Evolutionary conservation across 2,888 invertebrate species (phyloP).

Genomic region (Cabera pusaria): DNA sequence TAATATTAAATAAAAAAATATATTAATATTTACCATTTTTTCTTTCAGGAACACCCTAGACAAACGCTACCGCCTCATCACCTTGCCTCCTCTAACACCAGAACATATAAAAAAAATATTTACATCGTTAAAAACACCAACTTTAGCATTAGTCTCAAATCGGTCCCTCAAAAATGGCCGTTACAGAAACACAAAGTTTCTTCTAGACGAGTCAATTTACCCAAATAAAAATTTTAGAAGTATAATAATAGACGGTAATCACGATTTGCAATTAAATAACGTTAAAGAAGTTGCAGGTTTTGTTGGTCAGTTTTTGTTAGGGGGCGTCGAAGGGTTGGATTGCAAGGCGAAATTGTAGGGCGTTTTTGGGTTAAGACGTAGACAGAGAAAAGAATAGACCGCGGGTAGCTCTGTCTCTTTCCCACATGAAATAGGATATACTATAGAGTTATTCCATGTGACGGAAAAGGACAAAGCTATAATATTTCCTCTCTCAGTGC

Average conservation of each 20-base stretch:
- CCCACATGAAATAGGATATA: too few species aligned
- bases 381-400: too few species aligned
- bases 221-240: slow-evolving; percentile 47
- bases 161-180: slow-evolving; percentile 40
- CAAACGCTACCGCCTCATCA: slow-evolving; percentile 64
- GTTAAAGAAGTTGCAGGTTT: slow-evolving; percentile 76
- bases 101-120: slow-evolving; percentile 56
- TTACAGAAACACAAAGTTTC: slow-evolving; percentile 45
- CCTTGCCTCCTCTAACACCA: slow-evolving; percentile 55
- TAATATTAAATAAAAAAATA: too few species aligned
- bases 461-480: too few species aligned
- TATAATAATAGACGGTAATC: slow-evolving; percentile 73
- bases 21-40: too few species aligned
- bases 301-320: slow-evolving; percentile 62
- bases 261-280: slow-evolving; percentile 83
- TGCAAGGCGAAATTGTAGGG: slow-evolving; percentile 55
- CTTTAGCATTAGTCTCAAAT: slow-evolving; percentile 45
- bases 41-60: slow-evolving; percentile 79
- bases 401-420: too few species aligned
- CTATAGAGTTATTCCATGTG: too few species aligned
- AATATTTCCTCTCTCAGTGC: too few species aligned
- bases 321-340: slow-evolving; percentile 50
- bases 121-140: slow-evolving; percentile 44
- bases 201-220: slow-evolving; percentile 49
- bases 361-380: too few species aligned